A percentile compares a stretch with the other conserved stretches of the same genome.
Evolutionary conservation across 2,888 invertebrate species (phyloP).

Genomic region (Tupiocoris notatus): DNA sequence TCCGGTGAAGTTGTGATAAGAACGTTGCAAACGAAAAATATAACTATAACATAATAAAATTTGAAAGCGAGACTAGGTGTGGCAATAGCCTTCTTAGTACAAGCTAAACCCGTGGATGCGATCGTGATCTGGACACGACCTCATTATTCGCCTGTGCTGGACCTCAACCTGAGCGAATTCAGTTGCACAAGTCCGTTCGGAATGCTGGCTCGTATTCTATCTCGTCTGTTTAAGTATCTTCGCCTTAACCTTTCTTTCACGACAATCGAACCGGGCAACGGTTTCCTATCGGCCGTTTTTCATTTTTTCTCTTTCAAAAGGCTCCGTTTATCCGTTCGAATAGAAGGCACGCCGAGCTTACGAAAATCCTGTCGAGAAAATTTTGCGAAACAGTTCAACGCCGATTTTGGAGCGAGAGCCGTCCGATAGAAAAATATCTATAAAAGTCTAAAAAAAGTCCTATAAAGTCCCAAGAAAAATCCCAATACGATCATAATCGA

Average conservation of each 20-base stretch:
- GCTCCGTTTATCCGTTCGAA: not conserved
- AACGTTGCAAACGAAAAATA: conserved; percentile 10
- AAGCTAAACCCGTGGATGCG: not conserved
- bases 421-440: too few relatives aligned
- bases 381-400: too few relatives aligned
- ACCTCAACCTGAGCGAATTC: not conserved
- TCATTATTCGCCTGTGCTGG: not conserved
- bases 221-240: not conserved
- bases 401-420: too few relatives aligned
- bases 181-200: not conserved
- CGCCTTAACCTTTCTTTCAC: not conserved
- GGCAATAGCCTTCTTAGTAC: not conserved
- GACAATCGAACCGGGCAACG: not conserved
- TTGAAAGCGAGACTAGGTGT: conserved; percentile 37
- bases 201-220: not conserved
- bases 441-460: too few relatives aligned
- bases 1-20: not conserved
- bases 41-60: conserved; percentile 36
- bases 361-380: too few relatives aligned
- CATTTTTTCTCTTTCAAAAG: not conserved
- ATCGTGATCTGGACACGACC: not conserved
- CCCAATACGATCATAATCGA: too few relatives aligned
- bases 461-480: too few relatives aligned
- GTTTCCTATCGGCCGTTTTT: not conserved
- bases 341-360: not conserved